Evolutionary conservation across 64 coral and sea anemone genomes (phyloP).

Genomic region (Orbicella faveolata): DNA sequence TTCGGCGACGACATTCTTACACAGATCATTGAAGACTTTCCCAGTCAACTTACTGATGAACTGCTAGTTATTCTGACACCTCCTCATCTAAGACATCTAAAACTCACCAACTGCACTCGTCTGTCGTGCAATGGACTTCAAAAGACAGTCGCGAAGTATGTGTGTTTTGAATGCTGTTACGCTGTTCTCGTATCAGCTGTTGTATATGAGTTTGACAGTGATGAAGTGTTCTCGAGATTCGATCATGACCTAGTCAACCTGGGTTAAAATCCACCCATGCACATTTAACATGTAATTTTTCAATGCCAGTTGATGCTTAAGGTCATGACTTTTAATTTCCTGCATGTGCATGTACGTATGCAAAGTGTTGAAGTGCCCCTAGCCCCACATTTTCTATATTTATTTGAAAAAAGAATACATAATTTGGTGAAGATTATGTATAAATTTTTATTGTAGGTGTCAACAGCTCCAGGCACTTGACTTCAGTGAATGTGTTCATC

Average conservation of each 20-base stretch:
- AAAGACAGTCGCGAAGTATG: slow-evolving; percentile 45
- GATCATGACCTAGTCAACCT: too few relatives aligned
- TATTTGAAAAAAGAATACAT: too few relatives aligned
- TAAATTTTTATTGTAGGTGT: slow-evolving; percentile 39
- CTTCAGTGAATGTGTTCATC: slow-evolving; percentile 62
- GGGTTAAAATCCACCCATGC: too few relatives aligned
- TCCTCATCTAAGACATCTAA: slow-evolving; percentile 47
- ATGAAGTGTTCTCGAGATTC: too few relatives aligned
- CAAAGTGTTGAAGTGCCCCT: too few relatives aligned
- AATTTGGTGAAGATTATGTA: too few relatives aligned
- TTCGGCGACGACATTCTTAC: slow-evolving; percentile 47
- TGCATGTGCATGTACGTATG: too few relatives aligned
- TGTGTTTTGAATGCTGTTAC: neutral
- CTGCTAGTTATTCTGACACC: slow-evolving; percentile 27
- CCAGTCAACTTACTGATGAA: slow-evolving; percentile 49
- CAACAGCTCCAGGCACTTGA: slow-evolving; percentile 64
- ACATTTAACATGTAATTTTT: too few relatives aligned
- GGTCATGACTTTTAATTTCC: too few relatives aligned
- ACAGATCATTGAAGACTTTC: slow-evolving; percentile 45
- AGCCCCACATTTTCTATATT: too few relatives aligned
- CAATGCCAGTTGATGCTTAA: too few relatives aligned
- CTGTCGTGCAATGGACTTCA: slow-evolving; percentile 46
- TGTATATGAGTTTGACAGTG: too few relatives aligned
- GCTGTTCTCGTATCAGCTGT: neutral
- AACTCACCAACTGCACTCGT: slow-evolving; percentile 25